A percentile compares a stretch with the other conserved stretches of the same genome.
phyloP scores from a whole-genome alignment of 2,797 vertebrate genomes.

The Sebastiscus albofasciatus region DNA sequence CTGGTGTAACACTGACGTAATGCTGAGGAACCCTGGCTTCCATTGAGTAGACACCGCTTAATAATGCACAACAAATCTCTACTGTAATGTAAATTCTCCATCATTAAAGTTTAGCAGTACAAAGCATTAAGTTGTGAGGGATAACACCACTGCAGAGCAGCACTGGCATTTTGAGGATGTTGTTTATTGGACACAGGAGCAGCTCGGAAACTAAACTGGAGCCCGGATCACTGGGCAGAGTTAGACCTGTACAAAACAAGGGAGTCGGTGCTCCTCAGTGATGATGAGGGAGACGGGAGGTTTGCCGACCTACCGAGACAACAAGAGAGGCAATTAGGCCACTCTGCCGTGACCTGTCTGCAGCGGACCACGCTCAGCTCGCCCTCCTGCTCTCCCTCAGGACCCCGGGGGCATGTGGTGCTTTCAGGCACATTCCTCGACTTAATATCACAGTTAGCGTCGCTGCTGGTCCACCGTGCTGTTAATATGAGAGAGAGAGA shows the following conservation, averaged over 20 bases:
- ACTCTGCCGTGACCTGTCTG: slow-evolving; percentile 74
- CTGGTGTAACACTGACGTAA: slow-evolving; percentile 72
- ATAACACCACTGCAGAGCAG: neutral
- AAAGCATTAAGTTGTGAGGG: neutral
- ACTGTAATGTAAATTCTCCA: neutral
- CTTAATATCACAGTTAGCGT: slow-evolving; percentile 53
- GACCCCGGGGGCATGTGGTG: slow-evolving; percentile 41
- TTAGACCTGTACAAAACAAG: slow-evolving; percentile 46
- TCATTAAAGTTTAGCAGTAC: slow-evolving; percentile 8
- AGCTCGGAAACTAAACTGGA: slow-evolving; percentile 23
- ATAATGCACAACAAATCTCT: neutral
- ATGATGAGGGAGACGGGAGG: slow-evolving; percentile 67
- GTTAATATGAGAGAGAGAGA: neutral
- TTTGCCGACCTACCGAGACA: slow-evolving; percentile 71
- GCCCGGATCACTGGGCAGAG: slow-evolving; percentile 41
- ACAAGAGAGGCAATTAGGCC: slow-evolving; percentile 80
- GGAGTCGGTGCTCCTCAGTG: slow-evolving; percentile 47
- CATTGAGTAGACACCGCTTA: slow-evolving; percentile 26
- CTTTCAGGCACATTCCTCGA: slow-evolving; percentile 49
- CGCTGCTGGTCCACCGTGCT: neutral
- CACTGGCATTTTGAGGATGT: slow-evolving; percentile 14
- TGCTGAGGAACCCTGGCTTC: slow-evolving; percentile 53
- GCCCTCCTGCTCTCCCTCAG: slow-evolving; percentile 35
- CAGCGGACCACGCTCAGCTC: slow-evolving; percentile 54
- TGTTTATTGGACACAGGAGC: slow-evolving; percentile 26